Evolutionary conservation across 1,140 invertebrate genomes (phyloP), one percentile per base, ranked within the genome.

Genomic region (Phymastichus coffea): DNA sequence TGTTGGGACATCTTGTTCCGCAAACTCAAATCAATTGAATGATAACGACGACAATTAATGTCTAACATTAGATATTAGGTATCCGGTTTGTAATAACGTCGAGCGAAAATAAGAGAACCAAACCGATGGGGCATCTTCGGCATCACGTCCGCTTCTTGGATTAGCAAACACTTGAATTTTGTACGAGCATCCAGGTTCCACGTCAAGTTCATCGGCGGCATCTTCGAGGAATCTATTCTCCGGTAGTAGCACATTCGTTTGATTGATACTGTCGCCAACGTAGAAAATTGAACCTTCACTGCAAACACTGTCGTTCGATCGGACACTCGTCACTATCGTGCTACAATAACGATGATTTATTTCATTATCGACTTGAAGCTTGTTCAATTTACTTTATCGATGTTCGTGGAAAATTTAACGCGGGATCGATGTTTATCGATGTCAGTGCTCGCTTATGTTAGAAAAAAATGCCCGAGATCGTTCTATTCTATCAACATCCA

Each of bases 131-230:
- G 33, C 28, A 33, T 33, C 6, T 7, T 0, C 8, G 25, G 19
- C 30, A 40, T 14, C 66, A 58, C 64, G 49, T 38, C 20, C 10
- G 40, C 12, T 19, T 47, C 72, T 71, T 14, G 75, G 76, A 66
- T 77, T 73, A 0, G 74, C 69, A 46, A 68, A 65, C 41, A 79
- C 66, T 52, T 73, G 48, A 22, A 79, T 66, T 15, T 62, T 67
- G 8, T 79, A 78, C 1, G 66, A 54, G 51, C 75, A 79, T 19
- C 63, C 69, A 6, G 68, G 69, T 57, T 59, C 63, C 17, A 78
- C 63, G 47, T 62, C 62, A 2, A 76, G 20, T 15, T 58, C 38
- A 14, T 9, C 12, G 12, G 28, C 37, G 10, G 22, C 12, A 7
- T 63, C 61, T n/a, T 63, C 61, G n/a, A 56, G 53, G 40, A 67